Evolutionary conservation across 2,888 invertebrate species (phyloP), one percentile per base, ranked within the genome.

Genomic region (Dioctria linearis): DNA sequence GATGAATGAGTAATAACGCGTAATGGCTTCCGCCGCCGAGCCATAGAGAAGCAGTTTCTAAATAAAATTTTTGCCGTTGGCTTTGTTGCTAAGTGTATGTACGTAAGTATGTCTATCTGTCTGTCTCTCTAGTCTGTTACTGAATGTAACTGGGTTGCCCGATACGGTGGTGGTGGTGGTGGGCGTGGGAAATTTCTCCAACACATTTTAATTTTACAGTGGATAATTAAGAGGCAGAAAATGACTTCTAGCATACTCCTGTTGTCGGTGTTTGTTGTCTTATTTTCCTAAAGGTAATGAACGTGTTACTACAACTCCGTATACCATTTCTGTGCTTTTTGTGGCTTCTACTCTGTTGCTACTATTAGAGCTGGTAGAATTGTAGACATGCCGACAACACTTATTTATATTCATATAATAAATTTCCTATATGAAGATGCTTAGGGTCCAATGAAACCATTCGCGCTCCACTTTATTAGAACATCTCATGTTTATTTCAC

Each of bases 181-280:
- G 25, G 25, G 25, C 25, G 80, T 13, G 54, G 54, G 57, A 63
- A 43, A 75, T 63, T 76, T 80, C 9, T 42, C 76, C 71, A 69
- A 67, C 65, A 80, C 80, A 80, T 67, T 78, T 76, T 67, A 76
- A 76, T 80, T 80, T 76, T 78, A 80, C 75, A 80, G 78, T 66
- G 76, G 67, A 67, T 80, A 76, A 80, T 80, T 80, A 80, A 80
- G 80, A 78, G 76, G 57, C 63, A 61, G 59, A 80, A 40, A 59
- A 66, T 43, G 63, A 39, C 54, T 65, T 73, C 51, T 73, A 54
- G 40, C n/a, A 5, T 42, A 40, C 13, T 66, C 42, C 13, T 37
- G 39, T 39, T 61, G 4, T n/a, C 37, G 4, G 61, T 25, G 2
- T 61, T 61, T 61, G 61, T 61, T 39, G 61, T 61, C 61, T 25